Conservation (phyloP, 2,113 vertebrate species). For the Phyllostomus discolor region DNA sequence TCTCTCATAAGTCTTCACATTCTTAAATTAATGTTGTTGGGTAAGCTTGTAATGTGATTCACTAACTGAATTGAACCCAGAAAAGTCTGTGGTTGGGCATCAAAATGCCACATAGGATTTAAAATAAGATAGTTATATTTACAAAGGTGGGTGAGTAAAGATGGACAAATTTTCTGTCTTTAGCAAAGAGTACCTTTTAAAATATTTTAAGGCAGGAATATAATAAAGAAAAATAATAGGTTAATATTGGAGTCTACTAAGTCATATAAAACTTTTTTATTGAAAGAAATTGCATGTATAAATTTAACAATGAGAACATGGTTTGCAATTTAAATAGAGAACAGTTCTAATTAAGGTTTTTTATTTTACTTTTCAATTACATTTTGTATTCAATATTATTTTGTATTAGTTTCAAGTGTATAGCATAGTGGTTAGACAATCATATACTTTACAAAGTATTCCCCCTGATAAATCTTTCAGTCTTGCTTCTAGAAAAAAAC, state of each 20-base stretch:
- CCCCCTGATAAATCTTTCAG: background rate
- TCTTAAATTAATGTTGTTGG: background rate
- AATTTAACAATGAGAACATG: background rate
- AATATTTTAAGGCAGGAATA: background rate
- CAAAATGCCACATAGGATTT: background rate
- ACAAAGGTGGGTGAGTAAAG: background rate
- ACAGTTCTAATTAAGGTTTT: background rate
- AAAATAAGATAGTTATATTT: slow-evolving; percentile 11
- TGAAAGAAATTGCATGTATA: background rate
- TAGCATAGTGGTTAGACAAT: too few species aligned
- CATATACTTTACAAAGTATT: too few species aligned
- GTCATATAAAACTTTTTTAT: background rate
- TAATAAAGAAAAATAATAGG: background rate
- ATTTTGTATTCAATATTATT: background rate
- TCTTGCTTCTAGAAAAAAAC: background rate
- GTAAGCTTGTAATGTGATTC: background rate
- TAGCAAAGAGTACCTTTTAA: background rate
- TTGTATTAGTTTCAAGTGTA: too few species aligned
- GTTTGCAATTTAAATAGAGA: background rate
- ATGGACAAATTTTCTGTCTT: background rate
- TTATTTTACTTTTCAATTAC: background rate
- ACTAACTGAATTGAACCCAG: background rate
- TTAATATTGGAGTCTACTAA: background rate
- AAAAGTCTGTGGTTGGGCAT: background rate
- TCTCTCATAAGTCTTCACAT: background rate